Evolutionary conservation across 2,888 invertebrate species (phyloP), one percentile per base, ranked within the genome.

Genomic region (Macrosiphum euphorbiae): DNA sequence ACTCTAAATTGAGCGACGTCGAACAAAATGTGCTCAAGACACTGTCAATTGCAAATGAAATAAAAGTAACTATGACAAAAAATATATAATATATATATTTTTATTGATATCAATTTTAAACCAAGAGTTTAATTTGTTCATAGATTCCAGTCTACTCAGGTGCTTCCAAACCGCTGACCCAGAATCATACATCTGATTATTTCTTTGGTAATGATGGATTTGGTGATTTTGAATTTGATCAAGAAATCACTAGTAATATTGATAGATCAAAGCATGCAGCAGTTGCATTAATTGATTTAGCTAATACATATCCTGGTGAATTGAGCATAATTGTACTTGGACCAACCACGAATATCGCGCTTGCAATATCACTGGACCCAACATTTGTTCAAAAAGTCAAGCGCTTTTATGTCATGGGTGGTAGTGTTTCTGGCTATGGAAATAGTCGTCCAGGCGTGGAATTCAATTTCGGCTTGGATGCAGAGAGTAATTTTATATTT

Each of bases 401-500:
- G 50, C 47, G 28, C 24, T 50, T 91, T 28, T 85, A 84, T 28
- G 91, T 84, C 28, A 91, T 91, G 78, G 78, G 78, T 20, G 78
- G 78, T 35, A 78, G 78, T 78, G 20, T 78, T 16, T 20, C 16
- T 35, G 35, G 78, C 78, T 35, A 78, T 78, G 78, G 78, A 0
- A 78, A 78, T 20, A 78, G 28, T 35, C 20, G 20, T 35, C 78
- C 78, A 35, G 78, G 78, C 8, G 20, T 78, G 20, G 78, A 78
- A 78, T 78, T 78, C 41, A 91, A 91, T 50, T 91, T 91, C n/a
- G 84, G 35, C 13, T 28, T 50, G 16, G 91, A 91, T 85, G 67
- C 91, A 16, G 91, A 91, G 16, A 50, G 47, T 67, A 90, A 67
- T 35, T 67, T 44, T 26, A 44, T 90, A 78, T 44, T 90, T 11